Evolutionary conservation across 2,888 invertebrate genomes (phyloP), one percentile per base, ranked within the genome.

Genomic region (Allacma fusca): DNA sequence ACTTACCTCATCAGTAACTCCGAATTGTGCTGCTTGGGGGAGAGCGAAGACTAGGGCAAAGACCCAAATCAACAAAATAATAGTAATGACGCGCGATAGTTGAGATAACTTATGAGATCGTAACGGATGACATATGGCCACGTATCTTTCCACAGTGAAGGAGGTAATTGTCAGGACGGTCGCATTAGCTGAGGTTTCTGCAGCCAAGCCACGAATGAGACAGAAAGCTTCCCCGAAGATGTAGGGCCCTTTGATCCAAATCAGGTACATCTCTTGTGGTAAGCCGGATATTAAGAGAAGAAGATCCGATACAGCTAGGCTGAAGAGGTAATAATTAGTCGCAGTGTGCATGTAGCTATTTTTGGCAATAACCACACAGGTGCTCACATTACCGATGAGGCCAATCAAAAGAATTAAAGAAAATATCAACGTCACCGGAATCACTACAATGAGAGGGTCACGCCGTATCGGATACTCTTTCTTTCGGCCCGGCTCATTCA

Each of bases 101-200:
- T 94, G 94, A 0, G 94, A 94, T 90, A 94, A 91, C 2, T 93
- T 93, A 86, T 94, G 94, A 1, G 92, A 91, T 85, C 91, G 89
- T 85, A 96, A 93, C 0, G 96, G 96, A 85, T 93, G 92, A 85
- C 94, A 94, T 84, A 95, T 94, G 5, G 94, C 94, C 50, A 94
- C 91, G 86, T 94, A 96, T 80, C 96, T 89, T 86, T 95, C 95
- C 57, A 93, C 90, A 0, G 95, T 95, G 86, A 95, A 96, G 1
- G 94, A 94, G 0, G 94, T 94, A 85, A 96, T 96, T 16, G 88
- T 88, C 59, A 89, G 83, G 1, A 96, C 94, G 0, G 95, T 95
- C 0, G 94, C 94, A 85, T 94, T 93, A 24, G 93, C 92, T 0
- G 93, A 92, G n/a, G 93, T 93, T 87, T 96, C 96, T 0, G 95